phyloP scores from a whole-genome alignment of 2,888 invertebrate species.

The Salpingus planirostris region DNA sequence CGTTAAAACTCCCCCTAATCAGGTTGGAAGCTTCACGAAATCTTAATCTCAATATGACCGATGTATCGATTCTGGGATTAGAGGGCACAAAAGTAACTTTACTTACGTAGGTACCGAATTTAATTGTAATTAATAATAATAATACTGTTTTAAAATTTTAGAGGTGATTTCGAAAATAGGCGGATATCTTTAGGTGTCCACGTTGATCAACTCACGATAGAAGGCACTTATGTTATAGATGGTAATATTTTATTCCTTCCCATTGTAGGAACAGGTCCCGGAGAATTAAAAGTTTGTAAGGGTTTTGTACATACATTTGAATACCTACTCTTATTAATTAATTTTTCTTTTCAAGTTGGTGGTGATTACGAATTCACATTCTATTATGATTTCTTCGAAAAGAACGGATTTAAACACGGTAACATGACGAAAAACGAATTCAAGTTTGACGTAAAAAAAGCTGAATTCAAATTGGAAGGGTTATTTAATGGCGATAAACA shows the following conservation, averaged over 20 bases:
- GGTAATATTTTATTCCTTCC: constrained; percentile 32
- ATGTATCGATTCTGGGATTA: constrained; percentile 23
- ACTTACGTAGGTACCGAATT: neutral
- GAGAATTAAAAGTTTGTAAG: constrained; percentile 25
- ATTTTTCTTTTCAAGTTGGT: constrained; percentile 20
- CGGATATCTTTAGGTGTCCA: constrained; percentile 6
- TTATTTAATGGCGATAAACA: constrained; percentile 28
- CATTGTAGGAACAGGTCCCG: constrained; percentile 28
- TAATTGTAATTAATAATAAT: neutral
- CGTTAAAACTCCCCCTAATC: constrained; percentile 25
- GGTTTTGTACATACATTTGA: too few species aligned
- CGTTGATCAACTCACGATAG: constrained; percentile 4
- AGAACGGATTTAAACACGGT: constrained; percentile 23
- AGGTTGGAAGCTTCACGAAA: constrained; percentile 20
- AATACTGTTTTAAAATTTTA: too few species aligned
- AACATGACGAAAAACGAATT: constrained; percentile 13
- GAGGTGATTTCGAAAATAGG: constrained; percentile 12
- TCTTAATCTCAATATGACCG: constrained; percentile 21
- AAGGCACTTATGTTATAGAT: constrained; percentile 25
- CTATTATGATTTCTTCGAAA: constrained; percentile 22
- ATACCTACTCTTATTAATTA: neutral
- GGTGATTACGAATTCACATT: constrained; percentile 23
- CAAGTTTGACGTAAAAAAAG: constrained; percentile 16
- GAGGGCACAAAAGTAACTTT: constrained; percentile 17
- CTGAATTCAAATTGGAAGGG: constrained; percentile 23